Evolutionary conservation across 2,113 vertebrate species (phyloP).

Genomic region (Condylura cristata): DNA sequence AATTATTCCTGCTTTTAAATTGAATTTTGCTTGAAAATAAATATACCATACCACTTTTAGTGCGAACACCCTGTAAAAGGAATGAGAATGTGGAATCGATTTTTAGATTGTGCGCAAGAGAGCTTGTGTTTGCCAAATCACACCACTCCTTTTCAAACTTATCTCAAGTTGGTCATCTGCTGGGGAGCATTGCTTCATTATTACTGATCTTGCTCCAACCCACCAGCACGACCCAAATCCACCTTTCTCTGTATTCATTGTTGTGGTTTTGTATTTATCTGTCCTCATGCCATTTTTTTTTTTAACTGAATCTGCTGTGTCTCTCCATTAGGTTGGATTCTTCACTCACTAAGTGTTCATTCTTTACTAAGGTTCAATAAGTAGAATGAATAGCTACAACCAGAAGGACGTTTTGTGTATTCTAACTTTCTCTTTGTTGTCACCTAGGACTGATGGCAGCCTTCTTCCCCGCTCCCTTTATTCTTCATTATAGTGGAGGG

Average conservation of each 20-base stretch:
- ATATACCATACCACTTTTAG: slow-evolving; percentile 39
- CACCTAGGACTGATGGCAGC: neutral
- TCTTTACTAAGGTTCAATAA: neutral
- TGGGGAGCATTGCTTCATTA: neutral
- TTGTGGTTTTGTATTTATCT: neutral
- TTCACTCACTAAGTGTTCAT: neutral
- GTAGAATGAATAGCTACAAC: neutral
- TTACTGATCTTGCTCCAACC: neutral
- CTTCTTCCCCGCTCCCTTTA: neutral
- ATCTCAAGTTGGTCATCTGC: neutral
- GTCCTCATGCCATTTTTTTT: neutral
- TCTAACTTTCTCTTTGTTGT: neutral
- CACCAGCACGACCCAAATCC: neutral
- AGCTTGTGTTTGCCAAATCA: neutral
- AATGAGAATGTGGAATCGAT: slow-evolving; percentile 47
- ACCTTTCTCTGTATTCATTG: neutral
- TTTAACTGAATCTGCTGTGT: neutral
- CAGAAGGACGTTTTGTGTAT: neutral
- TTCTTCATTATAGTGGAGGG: neutral
- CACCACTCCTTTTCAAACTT: neutral
- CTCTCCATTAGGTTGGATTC: neutral
- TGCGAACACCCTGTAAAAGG: slow-evolving; percentile 55
- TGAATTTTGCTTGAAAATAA: slow-evolving; percentile 66
- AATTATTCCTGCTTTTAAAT: slow-evolving; percentile 67
- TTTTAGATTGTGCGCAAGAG: neutral